These are phyloP conservation scores for Silurus meridionalis DNA, from an alignment of 2,113 vertebrate species.

Conservation along the genomic window DNA sequence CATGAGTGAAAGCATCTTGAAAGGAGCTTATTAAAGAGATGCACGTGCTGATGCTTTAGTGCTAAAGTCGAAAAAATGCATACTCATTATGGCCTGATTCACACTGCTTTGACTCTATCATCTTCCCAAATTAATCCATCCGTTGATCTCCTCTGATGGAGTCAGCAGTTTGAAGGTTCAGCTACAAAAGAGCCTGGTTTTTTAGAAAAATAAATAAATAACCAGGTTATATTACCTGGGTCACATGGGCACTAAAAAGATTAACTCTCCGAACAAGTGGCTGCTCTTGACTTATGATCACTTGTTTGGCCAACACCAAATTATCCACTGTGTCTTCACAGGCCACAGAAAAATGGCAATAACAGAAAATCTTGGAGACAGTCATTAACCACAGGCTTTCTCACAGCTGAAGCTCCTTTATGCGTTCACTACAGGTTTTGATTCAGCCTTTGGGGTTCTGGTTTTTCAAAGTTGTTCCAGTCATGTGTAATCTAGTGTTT, in stretches of 20 bases:
- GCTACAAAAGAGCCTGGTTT: neutral
- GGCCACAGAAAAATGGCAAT: constrained; percentile 17
- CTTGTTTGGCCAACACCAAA: constrained; percentile 21
- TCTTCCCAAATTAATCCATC: constrained; percentile 47
- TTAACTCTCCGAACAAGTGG: neutral
- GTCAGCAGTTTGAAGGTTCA: constrained; percentile 7
- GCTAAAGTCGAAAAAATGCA: constrained; percentile 15
- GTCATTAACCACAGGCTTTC: constrained; percentile 30
- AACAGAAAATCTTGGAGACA: constrained; percentile 1
- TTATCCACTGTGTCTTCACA: neutral
- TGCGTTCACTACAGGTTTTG: neutral
- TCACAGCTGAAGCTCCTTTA: constrained; percentile 11
- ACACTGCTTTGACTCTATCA: constrained; percentile 18
- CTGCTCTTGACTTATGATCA: neutral
- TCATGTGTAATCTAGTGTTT: neutral
- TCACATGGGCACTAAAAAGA: neutral
- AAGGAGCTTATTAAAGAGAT: constrained; percentile 40
- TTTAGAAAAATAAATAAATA: neutral
- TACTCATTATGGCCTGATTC: constrained; percentile 27
- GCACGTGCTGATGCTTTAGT: constrained; percentile 27
- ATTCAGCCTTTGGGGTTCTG: neutral
- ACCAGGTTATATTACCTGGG: neutral
- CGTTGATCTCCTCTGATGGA: constrained; percentile 31
- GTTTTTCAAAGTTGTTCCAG: neutral
- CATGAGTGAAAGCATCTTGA: constrained; percentile 28